Percentiles rank a stretch among this genome's conserved stretches.
phyloP scores from a whole-genome alignment of 2,888 invertebrate genomes.

The Neuroscelio doddi region DNA sequence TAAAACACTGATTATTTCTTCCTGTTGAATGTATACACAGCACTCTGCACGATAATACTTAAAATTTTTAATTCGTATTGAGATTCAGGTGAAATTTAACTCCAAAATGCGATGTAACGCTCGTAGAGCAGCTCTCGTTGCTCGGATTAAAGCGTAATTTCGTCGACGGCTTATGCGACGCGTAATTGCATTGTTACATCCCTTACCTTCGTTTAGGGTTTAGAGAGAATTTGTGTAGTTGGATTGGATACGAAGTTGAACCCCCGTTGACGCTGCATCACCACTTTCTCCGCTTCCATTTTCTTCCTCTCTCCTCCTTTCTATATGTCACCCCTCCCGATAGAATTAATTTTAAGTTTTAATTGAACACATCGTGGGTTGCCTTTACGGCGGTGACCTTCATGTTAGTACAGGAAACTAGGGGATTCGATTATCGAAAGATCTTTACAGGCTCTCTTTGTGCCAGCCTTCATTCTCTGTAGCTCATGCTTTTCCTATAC shows the following conservation, averaged over 20 bases:
- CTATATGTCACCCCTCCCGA: conserved; percentile 38
- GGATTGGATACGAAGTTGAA: conserved; percentile 63
- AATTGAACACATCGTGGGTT: conserved; percentile 59
- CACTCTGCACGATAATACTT: conserved; percentile 7
- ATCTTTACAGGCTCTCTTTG: conserved; percentile 54
- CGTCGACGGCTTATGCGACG: conserved; percentile 65
- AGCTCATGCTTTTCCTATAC: conserved; percentile 18
- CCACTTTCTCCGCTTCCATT: conserved; percentile 43
- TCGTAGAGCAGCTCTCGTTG: conserved; percentile 33
- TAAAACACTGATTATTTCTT: too few species aligned
- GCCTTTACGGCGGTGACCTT: conserved; percentile 56
- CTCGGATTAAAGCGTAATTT: conserved; percentile 67
- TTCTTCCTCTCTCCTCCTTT: conserved; percentile 13
- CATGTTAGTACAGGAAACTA: conserved; percentile 37
- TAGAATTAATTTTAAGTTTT: conserved; percentile 66
- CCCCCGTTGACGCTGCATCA: conserved; percentile 54
- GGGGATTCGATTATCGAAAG: conserved; percentile 59
- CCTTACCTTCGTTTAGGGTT: conserved; percentile 56
- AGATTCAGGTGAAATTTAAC: conserved; percentile 47
- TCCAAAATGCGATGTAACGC: conserved; percentile 26
- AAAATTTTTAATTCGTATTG: conserved; percentile 37
- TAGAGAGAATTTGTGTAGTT: conserved; percentile 64
- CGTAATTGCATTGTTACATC: conserved; percentile 68
- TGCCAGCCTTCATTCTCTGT: conserved; percentile 16
- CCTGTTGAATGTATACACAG: too few species aligned